Conservation (phyloP, 2,888 invertebrate genomes). For the Apeira syringaria region DNA sequence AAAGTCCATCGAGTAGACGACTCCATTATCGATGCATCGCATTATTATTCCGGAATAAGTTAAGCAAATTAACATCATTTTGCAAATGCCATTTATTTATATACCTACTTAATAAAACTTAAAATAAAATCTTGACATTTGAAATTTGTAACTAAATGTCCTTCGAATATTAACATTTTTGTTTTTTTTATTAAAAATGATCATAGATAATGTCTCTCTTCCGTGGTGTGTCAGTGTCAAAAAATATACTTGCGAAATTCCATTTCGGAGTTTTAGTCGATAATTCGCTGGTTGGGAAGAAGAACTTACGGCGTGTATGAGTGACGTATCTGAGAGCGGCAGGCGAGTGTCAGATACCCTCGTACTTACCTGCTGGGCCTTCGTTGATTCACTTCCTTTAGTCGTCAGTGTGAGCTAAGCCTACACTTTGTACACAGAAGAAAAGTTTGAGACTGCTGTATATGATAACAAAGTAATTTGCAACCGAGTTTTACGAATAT, state of each 20-base stretch:
- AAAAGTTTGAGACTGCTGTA: constrained; percentile 67
- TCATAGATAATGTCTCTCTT: too few relatives aligned
- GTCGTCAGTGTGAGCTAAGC: constrained; percentile 64
- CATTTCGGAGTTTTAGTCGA: constrained; percentile 53
- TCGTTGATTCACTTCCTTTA: constrained; percentile 49
- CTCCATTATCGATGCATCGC: constrained; percentile 69
- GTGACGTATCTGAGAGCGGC: constrained; percentile 69
- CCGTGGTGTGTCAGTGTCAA: constrained; percentile 9
- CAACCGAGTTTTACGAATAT: constrained; percentile 24
- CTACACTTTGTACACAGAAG: constrained; percentile 51
- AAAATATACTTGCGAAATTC: constrained; percentile 37
- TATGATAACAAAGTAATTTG: constrained; percentile 58
- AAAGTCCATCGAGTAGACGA: constrained; percentile 74
- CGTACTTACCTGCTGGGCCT: constrained; percentile 55
- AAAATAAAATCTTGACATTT: too few relatives aligned
- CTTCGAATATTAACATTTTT: too few relatives aligned
- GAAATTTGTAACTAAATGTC: too few relatives aligned
- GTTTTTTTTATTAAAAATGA: too few relatives aligned
- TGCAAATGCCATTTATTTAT: not conserved
- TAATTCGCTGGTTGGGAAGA: constrained; percentile 53
- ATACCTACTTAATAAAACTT: too few relatives aligned
- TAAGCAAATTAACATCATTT: constrained; percentile 38
- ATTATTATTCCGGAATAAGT: constrained; percentile 56
- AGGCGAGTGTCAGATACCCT: constrained; percentile 54
- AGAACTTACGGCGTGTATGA: constrained; percentile 61